Conservation (phyloP, 1,140 invertebrate species). For the Nymphalis io region DNA sequence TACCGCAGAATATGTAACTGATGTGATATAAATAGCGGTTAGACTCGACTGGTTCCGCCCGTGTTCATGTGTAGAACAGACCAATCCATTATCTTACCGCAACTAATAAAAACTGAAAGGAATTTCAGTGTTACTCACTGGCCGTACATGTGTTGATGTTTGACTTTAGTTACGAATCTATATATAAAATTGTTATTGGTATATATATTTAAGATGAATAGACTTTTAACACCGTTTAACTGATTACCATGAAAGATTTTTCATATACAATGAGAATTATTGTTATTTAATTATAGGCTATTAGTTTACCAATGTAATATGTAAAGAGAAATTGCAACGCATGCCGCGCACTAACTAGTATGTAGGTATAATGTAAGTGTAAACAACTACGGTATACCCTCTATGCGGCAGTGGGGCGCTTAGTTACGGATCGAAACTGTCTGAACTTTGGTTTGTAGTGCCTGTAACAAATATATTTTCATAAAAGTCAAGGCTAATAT, state of each 20-base stretch:
- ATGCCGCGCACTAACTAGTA: too few relatives aligned
- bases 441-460: conserved; percentile 13
- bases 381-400: conserved; percentile 2
- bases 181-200: not conserved
- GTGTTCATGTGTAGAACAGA: conserved; percentile 65
- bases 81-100: conserved; percentile 71
- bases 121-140: conserved; percentile 56
- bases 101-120: conserved; percentile 73
- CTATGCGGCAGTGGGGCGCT: conserved; percentile 2
- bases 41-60: conserved; percentile 59
- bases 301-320: too few relatives aligned
- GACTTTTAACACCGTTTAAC: too few relatives aligned
- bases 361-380: not conserved
- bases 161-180: conserved; percentile 21
- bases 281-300: too few relatives aligned
- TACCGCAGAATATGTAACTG: conserved; percentile 60
- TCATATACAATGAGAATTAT: too few relatives aligned
- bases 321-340: too few relatives aligned
- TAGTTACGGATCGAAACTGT: conserved; percentile 11
- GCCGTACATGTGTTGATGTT: conserved; percentile 47
- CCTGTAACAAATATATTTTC: not conserved
- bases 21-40: conserved; percentile 71
- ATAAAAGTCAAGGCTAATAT: conserved; percentile 14
- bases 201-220: too few relatives aligned
- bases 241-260: too few relatives aligned